Evolutionary conservation across 2,888 invertebrate genomes (phyloP), one percentile per base, ranked within the genome.

Genomic region (Nomada ferruginata): DNA sequence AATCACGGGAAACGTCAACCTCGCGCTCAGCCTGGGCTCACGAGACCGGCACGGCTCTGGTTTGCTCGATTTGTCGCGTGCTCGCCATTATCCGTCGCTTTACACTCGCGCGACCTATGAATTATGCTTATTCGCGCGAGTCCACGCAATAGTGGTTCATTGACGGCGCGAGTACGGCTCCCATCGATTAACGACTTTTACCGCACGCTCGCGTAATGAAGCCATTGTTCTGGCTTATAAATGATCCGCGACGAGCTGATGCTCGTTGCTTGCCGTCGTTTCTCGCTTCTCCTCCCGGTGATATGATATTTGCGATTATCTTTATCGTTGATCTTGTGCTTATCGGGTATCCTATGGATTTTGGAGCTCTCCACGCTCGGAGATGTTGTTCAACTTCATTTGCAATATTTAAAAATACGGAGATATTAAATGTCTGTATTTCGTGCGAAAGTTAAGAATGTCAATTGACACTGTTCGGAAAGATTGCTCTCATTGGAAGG

Each of bases 181-280:
- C 74, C n/a, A 10, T 47, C 59, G 60, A 57, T 80, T 63, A 72
- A 53, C 68, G 47, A 29, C 47, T 60, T 53, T 65, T 61, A 57
- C 42, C 65, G 13, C 47, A 47, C 44, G 36, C 15, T 23, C 23
- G 60, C 53, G 26, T 72, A 80, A 76, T 36, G 60, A 80, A 72
- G 69, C 76, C 69, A 80, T 82, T 82, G 76, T 80, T 80, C 71
- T 20, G 36, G 3, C 23, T 72, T 63, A 72, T 65, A 65, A 77
- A 78, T 57, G 81, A 69, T 47, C 64, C 63, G 42, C n/a, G 44
- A 42, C 26, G 53, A 42, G 36, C 18, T 29, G 15, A 23, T 15
- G 15, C 57, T 23, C 65, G 57, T 60, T 52, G n/a, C 18, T n/a
- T 69, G 69, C 55, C 69, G 52, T 20, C 69, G 20, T 53, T 68